Percentiles rank a stretch among this genome's conserved stretches.
Conservation (phyloP, 1,140 invertebrate genomes). For the Hetaerina americana region DNA sequence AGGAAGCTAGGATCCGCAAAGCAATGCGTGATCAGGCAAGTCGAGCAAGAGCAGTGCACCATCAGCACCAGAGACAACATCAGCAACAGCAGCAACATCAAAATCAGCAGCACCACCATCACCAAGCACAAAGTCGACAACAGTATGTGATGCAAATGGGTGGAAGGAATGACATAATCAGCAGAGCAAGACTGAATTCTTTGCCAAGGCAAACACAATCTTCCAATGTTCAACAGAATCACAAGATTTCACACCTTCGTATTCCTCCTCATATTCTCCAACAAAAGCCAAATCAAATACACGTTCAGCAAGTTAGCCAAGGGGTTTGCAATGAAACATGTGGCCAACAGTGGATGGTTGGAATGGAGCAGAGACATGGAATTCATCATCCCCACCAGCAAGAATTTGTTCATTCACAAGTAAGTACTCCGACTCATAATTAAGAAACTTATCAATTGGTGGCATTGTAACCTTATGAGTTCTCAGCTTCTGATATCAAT, state of each 20-base stretch:
- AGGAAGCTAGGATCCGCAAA: slow-evolving; percentile 45
- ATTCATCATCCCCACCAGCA: not conserved
- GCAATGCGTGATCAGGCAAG: slow-evolving; percentile 38
- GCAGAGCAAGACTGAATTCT: not conserved
- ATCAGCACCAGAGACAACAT: not conserved
- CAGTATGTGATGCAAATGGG: not conserved
- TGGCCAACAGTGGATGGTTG: not conserved
- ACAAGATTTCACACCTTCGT: not conserved
- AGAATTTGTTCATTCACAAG: not conserved
- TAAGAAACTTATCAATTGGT: too few species aligned
- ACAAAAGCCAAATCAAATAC: not conserved
- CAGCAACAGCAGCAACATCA: not conserved
- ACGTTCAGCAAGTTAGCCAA: not conserved
- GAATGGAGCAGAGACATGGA: not conserved
- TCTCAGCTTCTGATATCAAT: too few species aligned
- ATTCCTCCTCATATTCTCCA: not conserved
- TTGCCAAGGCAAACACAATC: not conserved
- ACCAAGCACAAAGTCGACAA: too few species aligned
- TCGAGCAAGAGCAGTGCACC: not conserved
- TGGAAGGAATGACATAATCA: not conserved
- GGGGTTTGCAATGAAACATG: not conserved
- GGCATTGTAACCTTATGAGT: too few species aligned
- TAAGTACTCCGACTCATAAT: too few species aligned
- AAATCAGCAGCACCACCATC: not conserved
- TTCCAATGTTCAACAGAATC: not conserved